Conservation (phyloP, 2,113 vertebrate species). For the Origma solitaria region DNA sequence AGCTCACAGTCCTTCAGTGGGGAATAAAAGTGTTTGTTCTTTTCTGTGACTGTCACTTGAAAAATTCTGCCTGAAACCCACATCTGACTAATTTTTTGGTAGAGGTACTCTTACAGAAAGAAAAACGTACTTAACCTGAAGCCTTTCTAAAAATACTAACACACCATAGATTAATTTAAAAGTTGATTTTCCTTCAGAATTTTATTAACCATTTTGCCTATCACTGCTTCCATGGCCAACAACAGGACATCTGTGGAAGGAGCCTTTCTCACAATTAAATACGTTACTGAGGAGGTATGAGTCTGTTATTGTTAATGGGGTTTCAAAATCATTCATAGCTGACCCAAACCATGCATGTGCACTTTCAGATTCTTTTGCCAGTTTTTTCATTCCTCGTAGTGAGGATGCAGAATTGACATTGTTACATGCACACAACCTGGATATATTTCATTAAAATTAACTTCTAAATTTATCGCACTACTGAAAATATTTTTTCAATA, state of each 20-base stretch:
- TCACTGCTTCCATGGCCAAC: background rate
- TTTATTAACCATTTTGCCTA: conserved; percentile 13
- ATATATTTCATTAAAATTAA: conserved; percentile 41
- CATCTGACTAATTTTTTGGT: background rate
- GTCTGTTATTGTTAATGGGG: background rate
- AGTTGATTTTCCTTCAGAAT: background rate
- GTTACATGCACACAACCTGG: conserved; percentile 20
- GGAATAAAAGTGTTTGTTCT: background rate
- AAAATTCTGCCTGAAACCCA: background rate
- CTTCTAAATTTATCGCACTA: conserved; percentile 57
- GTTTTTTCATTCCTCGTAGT: background rate
- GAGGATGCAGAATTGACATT: conserved; percentile 6
- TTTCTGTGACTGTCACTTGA: background rate
- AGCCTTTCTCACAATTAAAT: conserved; percentile 2
- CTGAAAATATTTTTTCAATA: conserved; percentile 69
- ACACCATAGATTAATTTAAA: background rate
- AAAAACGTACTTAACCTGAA: background rate
- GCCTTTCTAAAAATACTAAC: background rate
- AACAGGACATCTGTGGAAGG: background rate
- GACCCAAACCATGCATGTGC: background rate
- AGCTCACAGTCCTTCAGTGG: background rate
- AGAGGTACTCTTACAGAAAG: background rate
- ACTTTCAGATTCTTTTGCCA: background rate
- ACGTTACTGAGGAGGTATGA: background rate
- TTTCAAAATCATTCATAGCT: conserved; percentile 11